A percentile compares a stretch with the other conserved stretches of the same genome.
Evolutionary conservation across 2,113 vertebrate genomes (phyloP).

Genomic region (Patagioenas fasciata): DNA sequence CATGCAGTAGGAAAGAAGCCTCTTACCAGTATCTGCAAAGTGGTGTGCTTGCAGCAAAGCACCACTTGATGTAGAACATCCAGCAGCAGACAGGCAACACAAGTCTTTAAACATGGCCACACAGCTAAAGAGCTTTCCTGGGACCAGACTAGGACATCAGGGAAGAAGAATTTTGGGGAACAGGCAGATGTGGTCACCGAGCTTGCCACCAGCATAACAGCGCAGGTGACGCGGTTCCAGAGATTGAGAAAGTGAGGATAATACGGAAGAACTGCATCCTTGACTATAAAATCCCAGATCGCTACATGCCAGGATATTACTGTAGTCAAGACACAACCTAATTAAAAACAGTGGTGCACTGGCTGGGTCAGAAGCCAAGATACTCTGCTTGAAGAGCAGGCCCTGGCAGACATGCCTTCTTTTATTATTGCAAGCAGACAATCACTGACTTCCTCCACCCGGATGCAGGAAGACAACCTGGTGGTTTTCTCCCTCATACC

Average conservation of each 20-base stretch:
- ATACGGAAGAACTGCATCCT: not conserved
- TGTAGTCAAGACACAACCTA: not conserved
- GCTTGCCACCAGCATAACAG: not conserved
- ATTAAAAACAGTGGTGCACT: conserved; percentile 30
- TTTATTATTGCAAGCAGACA: conserved; percentile 52
- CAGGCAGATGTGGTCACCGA: not conserved
- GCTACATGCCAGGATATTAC: not conserved
- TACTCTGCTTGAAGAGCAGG: conserved; percentile 10
- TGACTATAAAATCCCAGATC: not conserved
- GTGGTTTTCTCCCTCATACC: conserved; percentile 56
- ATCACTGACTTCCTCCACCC: conserved; percentile 44
- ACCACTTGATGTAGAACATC: not conserved
- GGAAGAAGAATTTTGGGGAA: not conserved
- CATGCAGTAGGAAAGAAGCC: not conserved
- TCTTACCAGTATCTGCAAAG: not conserved
- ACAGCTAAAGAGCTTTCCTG: not conserved
- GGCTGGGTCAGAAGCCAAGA: conserved; percentile 48
- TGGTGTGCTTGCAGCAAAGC: fast-evolving
- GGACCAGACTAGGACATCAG: not conserved
- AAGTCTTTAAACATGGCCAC: not conserved
- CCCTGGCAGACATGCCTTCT: conserved; percentile 24
- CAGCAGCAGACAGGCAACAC: not conserved
- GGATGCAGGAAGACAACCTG: conserved; percentile 56
- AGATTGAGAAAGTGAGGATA: not conserved
- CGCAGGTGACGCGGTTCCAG: not conserved